Percentiles rank a stretch among this genome's conserved stretches.
Conservation (phyloP, 2,888 invertebrate species). For the Nephrocerus scutellatus region DNA sequence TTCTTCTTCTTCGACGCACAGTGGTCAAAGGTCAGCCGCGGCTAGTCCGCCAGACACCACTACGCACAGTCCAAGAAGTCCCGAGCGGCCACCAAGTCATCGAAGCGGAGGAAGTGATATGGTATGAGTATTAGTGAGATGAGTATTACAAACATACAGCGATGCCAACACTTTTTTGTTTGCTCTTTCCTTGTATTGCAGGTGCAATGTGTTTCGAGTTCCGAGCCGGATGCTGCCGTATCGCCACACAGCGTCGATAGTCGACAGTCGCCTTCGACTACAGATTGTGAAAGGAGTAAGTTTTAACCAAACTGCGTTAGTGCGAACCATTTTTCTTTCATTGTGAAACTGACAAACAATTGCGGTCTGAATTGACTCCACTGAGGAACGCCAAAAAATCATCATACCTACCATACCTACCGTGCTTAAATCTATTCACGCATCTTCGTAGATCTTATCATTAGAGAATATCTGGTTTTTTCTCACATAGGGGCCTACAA, state of each 20-base stretch:
- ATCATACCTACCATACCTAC: no score
- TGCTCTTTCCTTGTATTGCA: constrained; percentile 53
- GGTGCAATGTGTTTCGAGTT: constrained; percentile 84
- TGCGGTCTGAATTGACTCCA: background rate
- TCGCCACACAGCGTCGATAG: constrained; percentile 44
- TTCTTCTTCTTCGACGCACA: constrained; percentile 7
- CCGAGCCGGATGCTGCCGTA: constrained; percentile 67
- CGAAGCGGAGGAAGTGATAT: constrained; percentile 47
- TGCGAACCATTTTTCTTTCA: background rate
- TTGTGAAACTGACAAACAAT: background rate
- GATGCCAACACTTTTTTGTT: constrained; percentile 1
- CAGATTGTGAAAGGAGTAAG: constrained; percentile 45
- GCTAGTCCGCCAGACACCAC: constrained; percentile 78
- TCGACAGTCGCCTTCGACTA: constrained; percentile 45
- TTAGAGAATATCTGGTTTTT: no score
- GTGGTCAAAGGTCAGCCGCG: constrained; percentile 38
- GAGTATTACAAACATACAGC: background rate
- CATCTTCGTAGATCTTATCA: no score
- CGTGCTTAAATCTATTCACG: no score
- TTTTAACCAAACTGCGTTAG: background rate
- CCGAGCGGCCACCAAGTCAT: constrained; percentile 47
- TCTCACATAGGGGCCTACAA: no score
- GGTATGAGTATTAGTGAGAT: constrained; percentile 30
- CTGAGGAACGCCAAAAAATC: no score
- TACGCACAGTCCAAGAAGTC: constrained; percentile 71